Evolutionary conservation across 2,113 vertebrate genomes (phyloP).

Genomic region (Bos indicus): DNA sequence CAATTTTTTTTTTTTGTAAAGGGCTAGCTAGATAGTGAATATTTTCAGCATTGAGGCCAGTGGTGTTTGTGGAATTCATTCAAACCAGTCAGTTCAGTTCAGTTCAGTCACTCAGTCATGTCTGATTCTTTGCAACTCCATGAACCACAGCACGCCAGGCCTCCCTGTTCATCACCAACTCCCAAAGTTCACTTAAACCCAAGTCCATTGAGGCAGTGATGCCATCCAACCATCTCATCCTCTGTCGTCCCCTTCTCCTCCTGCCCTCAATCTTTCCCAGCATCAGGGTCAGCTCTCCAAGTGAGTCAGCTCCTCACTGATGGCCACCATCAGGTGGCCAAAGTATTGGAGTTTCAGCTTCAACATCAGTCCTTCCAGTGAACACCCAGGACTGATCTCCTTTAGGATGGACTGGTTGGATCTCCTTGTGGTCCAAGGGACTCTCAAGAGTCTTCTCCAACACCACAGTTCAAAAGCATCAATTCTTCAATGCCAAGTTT

Average conservation of each 20-base stretch:
- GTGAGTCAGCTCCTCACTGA: background rate
- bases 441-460: background rate
- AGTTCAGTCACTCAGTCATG: background rate
- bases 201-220: accelerated
- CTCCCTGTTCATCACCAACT: background rate
- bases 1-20: background rate
- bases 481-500: background rate
- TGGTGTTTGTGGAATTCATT: background rate
- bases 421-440: background rate
- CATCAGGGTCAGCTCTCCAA: background rate
- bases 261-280: background rate
- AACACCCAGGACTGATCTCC: background rate
- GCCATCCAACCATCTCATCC: background rate
- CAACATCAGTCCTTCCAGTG: background rate
- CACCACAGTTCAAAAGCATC: background rate
- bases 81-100: background rate
- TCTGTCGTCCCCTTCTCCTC: accelerated
- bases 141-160: accelerated
- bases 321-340: background rate
- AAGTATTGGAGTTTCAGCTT: background rate
- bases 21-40: background rate
- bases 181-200: accelerated
- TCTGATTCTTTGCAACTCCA: accelerated
- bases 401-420: background rate
- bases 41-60: background rate